Evolutionary conservation across 1,140 invertebrate species (phyloP).

Genomic region (Orius insidiosus): DNA sequence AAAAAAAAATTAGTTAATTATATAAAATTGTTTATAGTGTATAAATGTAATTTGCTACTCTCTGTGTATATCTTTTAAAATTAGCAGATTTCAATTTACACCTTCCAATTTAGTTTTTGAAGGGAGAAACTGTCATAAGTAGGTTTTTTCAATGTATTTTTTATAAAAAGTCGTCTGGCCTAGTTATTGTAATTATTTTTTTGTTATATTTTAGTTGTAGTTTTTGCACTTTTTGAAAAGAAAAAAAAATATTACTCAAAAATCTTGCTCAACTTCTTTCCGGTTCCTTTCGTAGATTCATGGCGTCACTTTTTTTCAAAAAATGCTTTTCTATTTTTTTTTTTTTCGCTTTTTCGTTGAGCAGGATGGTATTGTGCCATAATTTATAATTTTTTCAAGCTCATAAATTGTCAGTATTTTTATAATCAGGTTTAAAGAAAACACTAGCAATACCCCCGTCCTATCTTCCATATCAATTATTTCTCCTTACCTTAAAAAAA

Average conservation of each 20-base stretch:
- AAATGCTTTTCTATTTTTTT: too few relatives aligned
- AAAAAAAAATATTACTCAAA: too few relatives aligned
- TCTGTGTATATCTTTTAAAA: slow-evolving; percentile 13
- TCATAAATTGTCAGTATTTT: too few relatives aligned
- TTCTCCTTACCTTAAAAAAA: not conserved
- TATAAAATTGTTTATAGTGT: slow-evolving; percentile 18
- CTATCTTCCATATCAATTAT: not conserved
- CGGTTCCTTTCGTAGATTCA: too few relatives aligned
- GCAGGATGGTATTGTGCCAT: too few relatives aligned
- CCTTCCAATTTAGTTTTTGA: slow-evolving; percentile 9
- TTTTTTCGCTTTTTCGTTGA: too few relatives aligned
- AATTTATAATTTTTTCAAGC: too few relatives aligned
- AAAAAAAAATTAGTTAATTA: slow-evolving; percentile 8
- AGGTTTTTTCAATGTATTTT: slow-evolving; percentile 12
- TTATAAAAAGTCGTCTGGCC: slow-evolving; percentile 7
- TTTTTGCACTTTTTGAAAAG: too few relatives aligned
- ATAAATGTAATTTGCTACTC: slow-evolving; percentile 17
- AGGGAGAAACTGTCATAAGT: slow-evolving; percentile 1
- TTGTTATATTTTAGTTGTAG: not conserved
- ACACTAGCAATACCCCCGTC: too few relatives aligned
- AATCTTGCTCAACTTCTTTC: too few relatives aligned
- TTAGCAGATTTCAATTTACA: slow-evolving; percentile 1
- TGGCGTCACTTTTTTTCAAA: too few relatives aligned
- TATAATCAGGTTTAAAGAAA: too few relatives aligned
- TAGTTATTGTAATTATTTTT: slow-evolving; percentile 12